Evolutionary conservation across 2,797 vertebrate genomes (phyloP), one percentile per base, ranked within the genome.

Genomic region (Thripadectes ignobilis): DNA sequence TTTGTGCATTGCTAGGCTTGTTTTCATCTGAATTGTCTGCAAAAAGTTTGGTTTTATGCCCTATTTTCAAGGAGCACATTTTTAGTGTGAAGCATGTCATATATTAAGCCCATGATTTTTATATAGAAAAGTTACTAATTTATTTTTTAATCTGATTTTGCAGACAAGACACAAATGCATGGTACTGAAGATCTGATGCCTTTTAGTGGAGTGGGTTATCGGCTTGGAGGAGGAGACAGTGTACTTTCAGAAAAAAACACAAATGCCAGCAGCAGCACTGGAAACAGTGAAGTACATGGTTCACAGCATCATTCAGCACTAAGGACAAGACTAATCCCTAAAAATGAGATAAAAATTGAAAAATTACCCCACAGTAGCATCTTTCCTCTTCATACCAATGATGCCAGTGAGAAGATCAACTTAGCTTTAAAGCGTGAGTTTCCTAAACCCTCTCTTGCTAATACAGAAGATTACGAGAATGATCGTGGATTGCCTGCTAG

Each of bases 131-230:
- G 13, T 10, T 41, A 23, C 3, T 68, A 30, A 69, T 24, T 78
- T 63, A 24, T 52, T 92, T 92, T 96, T 43, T n/a, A 43, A 52
- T 61, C 14, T 85, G 22, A 34, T 74, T 93, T 93, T 96, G 61
- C 97, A 99, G 99, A 79, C 65, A 97, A 93, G 85, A 95, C 95
- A 54, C 94, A 91, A 34, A 97, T 57, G 27, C 96, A 87, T 74
- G 98, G 98, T 78, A 97, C 93, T 10, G 97, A 98, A 88, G 98
- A 96, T 34, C n/a, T 98, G 16, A 96, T 98, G 39, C 98, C 99
- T 14, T 99, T 99, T 48, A 98, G 97, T 72, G 99, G 99, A 23
- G 99, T 82, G 85, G 99, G 99, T 2, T 98, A 98, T 92, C 75
- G 98, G 11, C 98, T 99, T 9, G 98, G 98, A 85, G 98, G 98